phyloP scores from a whole-genome alignment of 92 coral and sea anemone species.

The Porites lobata region DNA sequence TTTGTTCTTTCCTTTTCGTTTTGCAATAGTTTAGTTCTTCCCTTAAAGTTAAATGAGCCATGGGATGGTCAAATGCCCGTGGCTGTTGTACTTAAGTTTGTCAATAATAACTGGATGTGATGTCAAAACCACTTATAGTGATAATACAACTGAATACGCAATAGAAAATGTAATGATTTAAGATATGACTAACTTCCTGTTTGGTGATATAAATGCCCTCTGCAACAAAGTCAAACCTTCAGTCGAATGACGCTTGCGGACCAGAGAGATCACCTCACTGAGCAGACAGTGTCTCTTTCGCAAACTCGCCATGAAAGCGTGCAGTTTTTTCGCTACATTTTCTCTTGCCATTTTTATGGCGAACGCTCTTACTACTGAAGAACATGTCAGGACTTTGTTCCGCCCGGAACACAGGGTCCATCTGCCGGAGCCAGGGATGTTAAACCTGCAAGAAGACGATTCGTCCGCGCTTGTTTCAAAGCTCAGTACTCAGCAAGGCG shows the following conservation, averaged over 20 bases:
- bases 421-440: neutral
- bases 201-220: slow-evolving; percentile 21
- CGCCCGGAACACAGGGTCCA: slow-evolving; percentile 3
- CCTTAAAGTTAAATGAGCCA: no score
- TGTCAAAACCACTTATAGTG: neutral
- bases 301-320: slow-evolving; percentile 3
- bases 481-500: neutral
- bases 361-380: slow-evolving; percentile 17
- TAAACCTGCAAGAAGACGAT: slow-evolving; percentile 3
- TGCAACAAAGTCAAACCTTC: neutral
- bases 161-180: neutral
- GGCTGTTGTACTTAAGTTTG: neutral
- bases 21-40: no score
- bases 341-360: slow-evolving; percentile 11
- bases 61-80: no score
- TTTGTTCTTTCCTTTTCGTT: no score
- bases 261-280: neutral
- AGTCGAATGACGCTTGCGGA: neutral
- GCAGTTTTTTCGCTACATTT: slow-evolving; percentile 9
- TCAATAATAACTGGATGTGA: no score
- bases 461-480: neutral
- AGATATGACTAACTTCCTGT: slow-evolving; percentile 10
- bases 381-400: neutral
- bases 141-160: neutral
- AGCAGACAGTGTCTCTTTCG: neutral